Conservation (phyloP, 2,797 vertebrate species). For the Anisognathus igniventris region DNA sequence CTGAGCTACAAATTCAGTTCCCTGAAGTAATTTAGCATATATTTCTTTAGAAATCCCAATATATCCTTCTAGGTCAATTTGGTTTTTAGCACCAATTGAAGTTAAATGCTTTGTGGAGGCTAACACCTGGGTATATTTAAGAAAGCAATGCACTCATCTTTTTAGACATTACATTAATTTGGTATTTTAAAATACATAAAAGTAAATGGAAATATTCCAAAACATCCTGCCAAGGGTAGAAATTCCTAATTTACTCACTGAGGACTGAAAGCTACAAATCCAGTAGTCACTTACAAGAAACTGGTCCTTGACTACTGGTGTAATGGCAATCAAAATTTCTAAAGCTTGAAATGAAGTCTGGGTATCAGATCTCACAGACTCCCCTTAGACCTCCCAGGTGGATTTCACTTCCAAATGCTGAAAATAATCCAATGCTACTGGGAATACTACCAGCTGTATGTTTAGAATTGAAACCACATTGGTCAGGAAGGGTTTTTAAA, state of each 20-base stretch:
- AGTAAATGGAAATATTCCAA: not conserved
- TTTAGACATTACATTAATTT: not conserved
- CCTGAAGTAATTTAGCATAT: conserved; percentile 14
- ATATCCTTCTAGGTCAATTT: not conserved
- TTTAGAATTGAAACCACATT: not conserved
- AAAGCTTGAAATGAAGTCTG: not conserved
- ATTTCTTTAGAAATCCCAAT: conserved; percentile 2
- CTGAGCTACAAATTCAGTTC: conserved; percentile 28
- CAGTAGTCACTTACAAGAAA: not conserved
- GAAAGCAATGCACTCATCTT: not conserved
- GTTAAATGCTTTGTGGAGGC: not conserved
- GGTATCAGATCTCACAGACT: not conserved
- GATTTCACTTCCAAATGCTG: not conserved
- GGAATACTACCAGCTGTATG: not conserved
- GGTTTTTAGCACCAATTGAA: not conserved
- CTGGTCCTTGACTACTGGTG: not conserved
- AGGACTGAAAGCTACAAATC: not conserved
- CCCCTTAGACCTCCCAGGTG: not conserved
- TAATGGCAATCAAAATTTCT: not conserved
- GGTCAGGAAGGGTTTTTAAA: not conserved
- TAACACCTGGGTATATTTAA: not conserved
- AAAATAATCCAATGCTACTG: not conserved
- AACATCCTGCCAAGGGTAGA: not conserved
- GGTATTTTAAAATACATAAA: not conserved
- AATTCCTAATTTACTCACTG: not conserved